Base-by-base conservation (phyloP, 2,888 invertebrate genomes). In the Hirtodrosophila cameraria region DNA sequence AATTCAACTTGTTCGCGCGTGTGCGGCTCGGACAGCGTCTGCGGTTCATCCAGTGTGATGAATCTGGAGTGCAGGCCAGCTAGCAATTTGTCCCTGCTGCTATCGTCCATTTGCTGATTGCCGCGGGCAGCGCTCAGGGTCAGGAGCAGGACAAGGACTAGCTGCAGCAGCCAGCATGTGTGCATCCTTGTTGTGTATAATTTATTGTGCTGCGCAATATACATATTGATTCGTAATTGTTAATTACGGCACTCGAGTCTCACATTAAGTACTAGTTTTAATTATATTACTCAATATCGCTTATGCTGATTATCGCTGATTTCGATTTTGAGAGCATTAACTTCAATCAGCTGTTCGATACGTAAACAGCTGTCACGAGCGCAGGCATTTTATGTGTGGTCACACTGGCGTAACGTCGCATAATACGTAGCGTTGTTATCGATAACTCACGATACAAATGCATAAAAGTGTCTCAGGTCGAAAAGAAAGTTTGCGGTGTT, bases 281-380 rank as follows among this genome's bases (percentile, higher is more conserved):
- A 82, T 75, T 82, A 73, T 78, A 78, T 78, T 78, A 78, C 69
- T 80, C 84, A 78, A 78, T 83, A 68, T 81, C 81, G 79, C 79
- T 70, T 68, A 74, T 76, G 80, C n/a, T 23, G 3, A 4, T 57
- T 76, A 74, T 81, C 75, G 71, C 67, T 61, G 48, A 52, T 74
- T n/a, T 73, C 57, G 57, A 54, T 73, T 73, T 38, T 50, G 57
- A 62, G 74, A 70, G 70, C 74, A 70, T 70, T 70, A 52, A 55
- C 67, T 73, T 68, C 16, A 27, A 45, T 18, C 70, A 70, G 74
- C 74, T 70, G 70, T 42, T 45, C 18, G 8, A 23, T 63, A 25
- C 43, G 15, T 33, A 33, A 59, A 39, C 69, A 71, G 69, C 72
- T 70, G 70, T 35, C 15, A 39, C 12, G 28, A n/a, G n/a, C n/a